Percentiles rank a stretch among this genome's conserved stretches.
These are phyloP conservation scores for Magallana ariakensis DNA, from an alignment of 1,140 invertebrate genomes.

Conservation along the genomic window DNA sequence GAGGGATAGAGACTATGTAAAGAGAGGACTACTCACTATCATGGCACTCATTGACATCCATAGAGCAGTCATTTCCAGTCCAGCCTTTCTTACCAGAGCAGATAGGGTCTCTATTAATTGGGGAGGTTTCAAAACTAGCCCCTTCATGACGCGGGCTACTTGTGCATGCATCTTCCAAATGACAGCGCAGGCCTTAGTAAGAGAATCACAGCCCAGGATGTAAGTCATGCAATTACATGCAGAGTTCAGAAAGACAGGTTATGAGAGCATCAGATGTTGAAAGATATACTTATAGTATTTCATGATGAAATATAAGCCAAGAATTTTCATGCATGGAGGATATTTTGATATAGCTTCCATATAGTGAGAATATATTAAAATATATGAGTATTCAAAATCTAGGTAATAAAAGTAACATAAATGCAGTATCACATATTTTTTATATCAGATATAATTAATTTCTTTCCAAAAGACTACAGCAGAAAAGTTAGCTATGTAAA, in stretches of 20 bases:
- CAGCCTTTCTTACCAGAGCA: conserved; percentile 93
- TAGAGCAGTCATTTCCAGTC: conserved; percentile 86
- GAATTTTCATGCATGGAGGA: too few species aligned
- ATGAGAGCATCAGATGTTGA: too few species aligned
- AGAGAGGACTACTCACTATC: conserved; percentile 85
- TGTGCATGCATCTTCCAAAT: conserved; percentile 96
- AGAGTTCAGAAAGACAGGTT: not conserved
- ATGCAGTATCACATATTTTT: too few species aligned
- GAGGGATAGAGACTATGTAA: not conserved
- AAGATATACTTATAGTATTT: too few species aligned
- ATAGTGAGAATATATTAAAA: too few species aligned
- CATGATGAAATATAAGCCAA: too few species aligned
- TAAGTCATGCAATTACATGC: conserved; percentile 5
- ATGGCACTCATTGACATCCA: conserved; percentile 96
- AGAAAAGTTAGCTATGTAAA: too few species aligned
- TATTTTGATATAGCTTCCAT: too few species aligned
- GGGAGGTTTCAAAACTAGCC: conserved; percentile 96
- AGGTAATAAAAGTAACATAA: too few species aligned
- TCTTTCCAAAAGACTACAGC: too few species aligned
- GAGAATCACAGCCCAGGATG: not conserved
- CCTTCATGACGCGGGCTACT: conserved; percentile 94
- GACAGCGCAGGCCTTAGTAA: conserved; percentile 90
- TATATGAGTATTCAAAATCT: too few species aligned
- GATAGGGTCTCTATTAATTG: conserved; percentile 93
- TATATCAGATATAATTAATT: too few species aligned